Conservation (phyloP, 2,113 vertebrate species). For the Anolis carolinensis region DNA sequence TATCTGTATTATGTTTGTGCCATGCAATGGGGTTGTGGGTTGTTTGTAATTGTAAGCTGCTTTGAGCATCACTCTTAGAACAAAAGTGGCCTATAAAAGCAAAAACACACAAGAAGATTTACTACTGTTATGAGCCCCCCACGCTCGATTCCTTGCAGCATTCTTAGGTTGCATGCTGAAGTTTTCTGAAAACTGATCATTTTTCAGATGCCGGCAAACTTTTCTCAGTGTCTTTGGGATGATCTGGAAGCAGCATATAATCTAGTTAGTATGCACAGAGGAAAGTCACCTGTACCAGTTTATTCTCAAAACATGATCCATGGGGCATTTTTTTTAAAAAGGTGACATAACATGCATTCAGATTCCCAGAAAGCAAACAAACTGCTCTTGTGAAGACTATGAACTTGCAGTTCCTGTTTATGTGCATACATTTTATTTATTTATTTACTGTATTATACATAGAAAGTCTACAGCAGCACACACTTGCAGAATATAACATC, state of each 20-base stretch:
- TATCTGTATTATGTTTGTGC: too few species aligned
- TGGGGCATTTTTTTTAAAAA: background rate
- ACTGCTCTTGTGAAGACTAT: conserved; percentile 39
- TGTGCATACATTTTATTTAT: too few species aligned
- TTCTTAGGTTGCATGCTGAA: background rate
- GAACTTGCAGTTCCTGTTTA: conserved; percentile 58
- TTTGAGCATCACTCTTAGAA: too few species aligned
- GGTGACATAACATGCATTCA: background rate
- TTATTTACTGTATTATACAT: too few species aligned
- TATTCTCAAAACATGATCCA: background rate
- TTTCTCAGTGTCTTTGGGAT: background rate
- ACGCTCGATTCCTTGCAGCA: background rate
- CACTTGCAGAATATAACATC: conserved; percentile 51
- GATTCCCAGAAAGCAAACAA: conserved; percentile 20
- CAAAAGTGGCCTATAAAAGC: too few species aligned
- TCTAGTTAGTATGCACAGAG: background rate
- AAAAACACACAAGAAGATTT: too few species aligned
- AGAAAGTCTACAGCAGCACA: conserved; percentile 34
- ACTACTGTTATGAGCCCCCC: too few species aligned
- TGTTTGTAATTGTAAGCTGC: too few species aligned
- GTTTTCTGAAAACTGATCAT: background rate
- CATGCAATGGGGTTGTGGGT: too few species aligned
- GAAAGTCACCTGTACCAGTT: background rate
- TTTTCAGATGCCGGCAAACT: conserved; percentile 9
- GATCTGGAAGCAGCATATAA: background rate